Base-by-base conservation (phyloP, 2,113 vertebrate genomes). In the Psilopogon haemacephalus region DNA sequence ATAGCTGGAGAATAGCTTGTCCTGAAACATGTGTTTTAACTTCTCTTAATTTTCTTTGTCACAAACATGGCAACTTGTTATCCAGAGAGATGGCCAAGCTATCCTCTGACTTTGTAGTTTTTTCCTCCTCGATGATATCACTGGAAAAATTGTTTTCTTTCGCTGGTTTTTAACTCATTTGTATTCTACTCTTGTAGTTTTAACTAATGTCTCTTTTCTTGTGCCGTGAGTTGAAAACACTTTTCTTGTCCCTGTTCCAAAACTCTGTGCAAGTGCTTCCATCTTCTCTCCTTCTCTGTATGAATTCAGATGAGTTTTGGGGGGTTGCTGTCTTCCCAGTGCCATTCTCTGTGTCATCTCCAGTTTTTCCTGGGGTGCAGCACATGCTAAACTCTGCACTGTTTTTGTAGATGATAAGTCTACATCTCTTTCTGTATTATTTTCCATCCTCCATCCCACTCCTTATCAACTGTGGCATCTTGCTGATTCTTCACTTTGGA, bases 121-220 rank as follows among this genome's bases (percentile, higher is more conserved):
- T 88, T 58, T 82, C 13, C 21, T 93, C 11, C 38, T 81, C 7
- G 2, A 18, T 94, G 62, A 79, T 63, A 81, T 94, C 65, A 86
- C 50, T 75, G 55, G 78, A 80, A 81, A 86, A 77, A 37, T 30
- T 19, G 32, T 84, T 87, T 75, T 78, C 14, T 82, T 86, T 81
- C 80, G 73, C 63, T 60, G 55, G n/a, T 90, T 93, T 86, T 82
- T 38, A 67, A 37, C 90, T 96, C 0, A 92, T 96, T 90, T 95
- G 44, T 96, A 90, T 95, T 95, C 92, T 63, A 37, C 40, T 13
- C 28, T 70, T 79, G 77, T 70, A 82, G 26, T 92, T 92, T 96
- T 90, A 92, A 84, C 3, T 0, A 92, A 90, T 70, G 77, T 88
- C 78, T 4, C 44, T 86, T 84, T 77, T 62, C 54, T 58, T 82